Base-by-base conservation (phyloP, 2,888 invertebrate genomes). In the Pimpla rufipes region DNA sequence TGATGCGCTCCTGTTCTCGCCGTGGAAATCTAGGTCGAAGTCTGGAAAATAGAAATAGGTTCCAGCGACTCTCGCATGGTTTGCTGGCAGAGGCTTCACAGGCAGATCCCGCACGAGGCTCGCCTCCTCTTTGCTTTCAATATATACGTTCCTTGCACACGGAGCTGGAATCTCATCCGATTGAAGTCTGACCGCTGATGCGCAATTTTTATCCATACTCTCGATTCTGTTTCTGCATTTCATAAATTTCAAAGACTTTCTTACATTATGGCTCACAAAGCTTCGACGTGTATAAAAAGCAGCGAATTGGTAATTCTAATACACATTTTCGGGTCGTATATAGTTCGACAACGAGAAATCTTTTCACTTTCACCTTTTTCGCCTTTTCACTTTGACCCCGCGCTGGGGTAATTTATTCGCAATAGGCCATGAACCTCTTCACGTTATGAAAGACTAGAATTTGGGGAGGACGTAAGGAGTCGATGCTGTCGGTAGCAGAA, bases 11-110 rank as follows among this genome's bases (percentile, higher is more conserved):
- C 59, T 42, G 64, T n/a, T 37, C 23, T 23, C 21, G 73, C 62
- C 11, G 13, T 40, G 45, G 57, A 62, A 67, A 80, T 80, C 67
- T 80, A 55, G 81, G 81, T 81, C 76, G 55, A 55, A 70, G 42
- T 55, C 45, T 16, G 52, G 70, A 70, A 76, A 81, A 81, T 76
- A 76, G 52, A 52, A 52, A 59, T 55, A 47, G 78, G 11, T 62
- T 29, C 23, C 66, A 35, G 62, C 47, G 47, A 62, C 45, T 47
- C 45, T 29, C 37, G 50, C 47, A 35, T 18, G 55, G 68, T 52
- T 68, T 52, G 45, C 71, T 59, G 73, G 29, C 73, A 45, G 37
- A 62, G 37, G 50, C 45, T 11, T 57, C 35, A 45, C 71, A 45
- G 57, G 62, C n/a, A 45, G 42, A 64, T 64, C 64, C 4, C 21